These are phyloP conservation scores for Caenorhabditis sp. DNA, from an alignment of 2,888 invertebrate species.

Conservation along the genomic window DNA sequence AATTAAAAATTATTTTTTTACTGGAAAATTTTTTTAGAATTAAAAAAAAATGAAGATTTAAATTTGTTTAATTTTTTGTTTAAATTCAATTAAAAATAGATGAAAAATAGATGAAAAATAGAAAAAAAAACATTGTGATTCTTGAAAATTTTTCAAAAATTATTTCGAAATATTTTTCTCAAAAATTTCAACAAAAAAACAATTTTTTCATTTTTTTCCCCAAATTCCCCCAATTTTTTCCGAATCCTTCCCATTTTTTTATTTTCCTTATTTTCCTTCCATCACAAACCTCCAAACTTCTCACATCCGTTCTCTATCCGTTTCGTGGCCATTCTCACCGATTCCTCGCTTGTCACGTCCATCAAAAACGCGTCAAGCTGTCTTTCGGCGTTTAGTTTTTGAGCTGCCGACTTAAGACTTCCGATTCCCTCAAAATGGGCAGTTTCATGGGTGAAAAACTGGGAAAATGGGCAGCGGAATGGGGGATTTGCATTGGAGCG, in stretches of 20 bases:
- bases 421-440: constrained; percentile 59
- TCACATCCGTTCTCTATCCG: constrained; percentile 69
- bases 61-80: constrained; percentile 11
- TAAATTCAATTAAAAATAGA: background rate
- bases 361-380: constrained; percentile 75
- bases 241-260: too few species aligned
- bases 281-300: constrained; percentile 65
- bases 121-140: too few species aligned
- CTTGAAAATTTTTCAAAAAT: too few species aligned
- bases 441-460: constrained; percentile 21
- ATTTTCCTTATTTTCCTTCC: background rate
- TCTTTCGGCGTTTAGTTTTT: constrained; percentile 31
- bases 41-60: background rate
- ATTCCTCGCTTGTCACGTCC: constrained; percentile 77
- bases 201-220: background rate
- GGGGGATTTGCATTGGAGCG: constrained; percentile 15
- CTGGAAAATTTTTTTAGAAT: background rate
- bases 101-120: too few species aligned
- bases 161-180: too few species aligned
- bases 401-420: constrained; percentile 46
- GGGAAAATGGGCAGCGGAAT: background rate
- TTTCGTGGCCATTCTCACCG: constrained; percentile 68
- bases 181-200: too few species aligned
- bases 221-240: background rate
- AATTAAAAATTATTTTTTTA: too few species aligned